Percentiles rank a stretch among this genome's conserved stretches.
These are phyloP conservation scores for Leptatherina wallacei DNA, from an alignment of 2,797 vertebrate species.

Conservation along the genomic window DNA sequence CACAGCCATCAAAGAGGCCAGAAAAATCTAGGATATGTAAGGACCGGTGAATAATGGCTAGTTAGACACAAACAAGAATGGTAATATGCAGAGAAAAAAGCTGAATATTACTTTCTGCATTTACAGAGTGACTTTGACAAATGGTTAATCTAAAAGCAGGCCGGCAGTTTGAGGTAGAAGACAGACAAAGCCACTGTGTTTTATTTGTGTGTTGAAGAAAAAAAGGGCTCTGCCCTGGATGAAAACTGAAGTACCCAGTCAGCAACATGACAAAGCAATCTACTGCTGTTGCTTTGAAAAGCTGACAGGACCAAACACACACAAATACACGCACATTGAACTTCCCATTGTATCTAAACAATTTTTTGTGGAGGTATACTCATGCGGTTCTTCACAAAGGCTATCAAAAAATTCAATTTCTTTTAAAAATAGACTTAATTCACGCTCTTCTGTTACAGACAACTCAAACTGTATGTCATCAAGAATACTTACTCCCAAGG, in stretches of 20 bases:
- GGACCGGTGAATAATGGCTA: conserved; percentile 22
- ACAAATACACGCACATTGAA: conserved; percentile 17
- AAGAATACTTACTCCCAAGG: not conserved
- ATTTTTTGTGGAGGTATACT: conserved; percentile 17
- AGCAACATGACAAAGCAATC: conserved; percentile 78
- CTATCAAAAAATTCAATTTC: conserved; percentile 13
- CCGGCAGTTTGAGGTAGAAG: conserved; percentile 57
- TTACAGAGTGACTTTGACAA: conserved; percentile 73
- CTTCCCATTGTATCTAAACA: conserved; percentile 45
- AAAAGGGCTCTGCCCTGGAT: conserved; percentile 65
- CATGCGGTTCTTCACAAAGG: conserved; percentile 14
- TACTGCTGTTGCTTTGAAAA: conserved; percentile 58
- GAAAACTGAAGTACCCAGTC: conserved; percentile 75
- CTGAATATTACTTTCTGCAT: conserved; percentile 40
- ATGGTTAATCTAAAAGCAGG: conserved; percentile 63
- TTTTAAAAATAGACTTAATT: conserved; percentile 26
- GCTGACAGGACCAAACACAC: conserved; percentile 61
- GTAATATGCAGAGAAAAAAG: conserved; percentile 26
- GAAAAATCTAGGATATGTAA: not conserved
- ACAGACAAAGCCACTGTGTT: conserved; percentile 50
- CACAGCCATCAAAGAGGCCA: conserved; percentile 6
- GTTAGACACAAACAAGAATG: conserved; percentile 22
- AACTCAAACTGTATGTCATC: not conserved
- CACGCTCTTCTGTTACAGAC: not conserved
- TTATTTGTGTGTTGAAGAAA: conserved; percentile 41